These are phyloP conservation scores for Sialis fuliginosa DNA, from an alignment of 2,888 invertebrate genomes.

Conservation along the genomic window DNA sequence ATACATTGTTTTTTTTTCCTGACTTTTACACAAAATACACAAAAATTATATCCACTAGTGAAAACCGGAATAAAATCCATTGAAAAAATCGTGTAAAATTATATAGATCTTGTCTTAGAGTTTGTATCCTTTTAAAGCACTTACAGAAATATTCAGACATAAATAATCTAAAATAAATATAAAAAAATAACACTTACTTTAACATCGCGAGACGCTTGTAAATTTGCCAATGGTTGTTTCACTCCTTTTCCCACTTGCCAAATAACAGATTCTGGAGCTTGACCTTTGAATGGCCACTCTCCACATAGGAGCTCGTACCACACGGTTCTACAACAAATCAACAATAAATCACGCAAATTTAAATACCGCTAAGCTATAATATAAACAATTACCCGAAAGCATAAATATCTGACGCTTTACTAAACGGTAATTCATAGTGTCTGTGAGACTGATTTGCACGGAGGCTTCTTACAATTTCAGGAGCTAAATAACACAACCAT, in stretches of 20 bases:
- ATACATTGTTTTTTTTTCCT: background rate
- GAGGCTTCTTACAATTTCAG: constrained; percentile 82
- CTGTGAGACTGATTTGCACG: constrained; percentile 55
- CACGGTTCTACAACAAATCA: constrained; percentile 52
- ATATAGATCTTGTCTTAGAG: background rate
- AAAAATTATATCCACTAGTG: no score
- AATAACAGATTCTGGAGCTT: constrained; percentile 88
- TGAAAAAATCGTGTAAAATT: background rate
- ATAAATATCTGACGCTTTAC: constrained; percentile 85
- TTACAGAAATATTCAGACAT: background rate
- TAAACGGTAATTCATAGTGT: constrained; percentile 81
- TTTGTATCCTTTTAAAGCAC: background rate
- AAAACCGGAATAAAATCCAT: no score
- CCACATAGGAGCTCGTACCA: constrained; percentile 97
- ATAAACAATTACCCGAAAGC: constrained; percentile 71
- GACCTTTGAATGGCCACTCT: constrained; percentile 89
- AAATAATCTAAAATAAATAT: background rate
- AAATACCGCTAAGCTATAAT: background rate
- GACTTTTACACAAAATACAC: no score
- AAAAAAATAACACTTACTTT: constrained; percentile 55
- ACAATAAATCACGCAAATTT: background rate
- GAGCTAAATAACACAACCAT: constrained; percentile 97
- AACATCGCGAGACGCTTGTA: constrained; percentile 89
- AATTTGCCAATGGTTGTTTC: constrained; percentile 85
- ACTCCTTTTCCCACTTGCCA: constrained; percentile 97